These are phyloP conservation scores for Poeciliopsis retropinna DNA, from an alignment of 2,113 vertebrate genomes.

Conservation along the genomic window DNA sequence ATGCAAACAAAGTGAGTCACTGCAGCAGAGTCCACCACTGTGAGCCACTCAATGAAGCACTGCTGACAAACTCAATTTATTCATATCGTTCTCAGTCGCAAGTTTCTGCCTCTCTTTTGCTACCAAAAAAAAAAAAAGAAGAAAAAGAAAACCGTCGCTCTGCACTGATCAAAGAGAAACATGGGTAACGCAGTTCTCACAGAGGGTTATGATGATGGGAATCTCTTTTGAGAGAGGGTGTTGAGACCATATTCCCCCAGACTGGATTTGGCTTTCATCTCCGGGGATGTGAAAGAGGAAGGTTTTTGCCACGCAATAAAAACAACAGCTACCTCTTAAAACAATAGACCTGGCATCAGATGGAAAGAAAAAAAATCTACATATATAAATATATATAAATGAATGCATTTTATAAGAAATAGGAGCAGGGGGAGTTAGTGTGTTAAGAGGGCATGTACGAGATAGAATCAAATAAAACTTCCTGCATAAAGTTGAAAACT, in stretches of 20 bases:
- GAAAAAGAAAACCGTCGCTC: constrained; percentile 32
- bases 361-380: not conserved
- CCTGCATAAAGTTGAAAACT: constrained; percentile 56
- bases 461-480: constrained; percentile 60
- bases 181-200: constrained; percentile 77
- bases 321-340: constrained; percentile 78
- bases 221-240: constrained; percentile 64
- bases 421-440: constrained; percentile 25
- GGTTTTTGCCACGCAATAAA: constrained; percentile 68
- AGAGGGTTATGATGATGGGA: constrained; percentile 66
- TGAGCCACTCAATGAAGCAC: constrained; percentile 53
- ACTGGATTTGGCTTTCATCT: constrained; percentile 77
- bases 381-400: not conserved
- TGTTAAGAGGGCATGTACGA: constrained; percentile 27
- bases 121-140: constrained; percentile 11
- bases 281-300: constrained; percentile 65
- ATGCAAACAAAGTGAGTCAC: constrained; percentile 70
- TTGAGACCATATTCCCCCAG: constrained; percentile 69
- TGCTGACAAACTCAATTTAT: constrained; percentile 65
- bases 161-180: constrained; percentile 71
- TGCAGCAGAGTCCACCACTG: constrained; percentile 38
- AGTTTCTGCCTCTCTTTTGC: constrained; percentile 32
- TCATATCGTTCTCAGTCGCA: constrained; percentile 37
- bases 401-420: constrained; percentile 18
- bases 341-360: constrained; percentile 72